Evolutionary conservation across 2,113 vertebrate species (phyloP), one percentile per base, ranked within the genome.

Genomic region (Peromyscus polionotus): DNA sequence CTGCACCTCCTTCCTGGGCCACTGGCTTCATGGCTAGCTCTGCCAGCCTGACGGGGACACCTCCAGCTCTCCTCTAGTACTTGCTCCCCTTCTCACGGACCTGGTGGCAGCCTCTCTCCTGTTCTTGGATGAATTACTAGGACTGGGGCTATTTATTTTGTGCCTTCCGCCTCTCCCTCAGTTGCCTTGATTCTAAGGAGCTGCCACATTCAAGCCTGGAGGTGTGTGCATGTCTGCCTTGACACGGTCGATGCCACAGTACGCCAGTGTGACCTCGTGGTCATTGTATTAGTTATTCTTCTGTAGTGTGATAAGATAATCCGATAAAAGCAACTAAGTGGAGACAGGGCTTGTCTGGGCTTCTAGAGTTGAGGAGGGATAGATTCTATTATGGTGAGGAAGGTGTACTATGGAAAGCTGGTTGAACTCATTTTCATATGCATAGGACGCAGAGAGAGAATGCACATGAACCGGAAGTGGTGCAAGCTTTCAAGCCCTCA

Each of bases 241-340:
- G 45, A 14, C 26, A 0, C 14, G 26, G 45, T 17, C 19, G 57
- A 39, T 7, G 2, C 28, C 4, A 4, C 4, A 1, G 1, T 19
- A 16, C 0, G 0, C 0, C 0, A 33, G 9, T 16, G 26, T 7
- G 17, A 28, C 42, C 26, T 90, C 17, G 0, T 76, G 70, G 70
- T 3, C 42, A 33, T 14, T 68, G 51, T 22, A 8, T 86, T 48
- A 67, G 61, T 48, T 68, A 31, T 33, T 54, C 39, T 54, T n/a
- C 33, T 70, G 33, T 88, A 36, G 33, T 51, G 13, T 72, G 9
- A 72, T n/a, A 14, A 88, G 33, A 16, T 26, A 54, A 7, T 22
- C 67, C 70, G 45, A 54, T 20, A 70, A 54, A 67, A 22, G 63
- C 63, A 87, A 54, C 45, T n/a, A n/a, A 36, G 13, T 36, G 33